phyloP scores from a whole-genome alignment of 2,797 vertebrate species.

The Microctenopoma lineatum region DNA sequence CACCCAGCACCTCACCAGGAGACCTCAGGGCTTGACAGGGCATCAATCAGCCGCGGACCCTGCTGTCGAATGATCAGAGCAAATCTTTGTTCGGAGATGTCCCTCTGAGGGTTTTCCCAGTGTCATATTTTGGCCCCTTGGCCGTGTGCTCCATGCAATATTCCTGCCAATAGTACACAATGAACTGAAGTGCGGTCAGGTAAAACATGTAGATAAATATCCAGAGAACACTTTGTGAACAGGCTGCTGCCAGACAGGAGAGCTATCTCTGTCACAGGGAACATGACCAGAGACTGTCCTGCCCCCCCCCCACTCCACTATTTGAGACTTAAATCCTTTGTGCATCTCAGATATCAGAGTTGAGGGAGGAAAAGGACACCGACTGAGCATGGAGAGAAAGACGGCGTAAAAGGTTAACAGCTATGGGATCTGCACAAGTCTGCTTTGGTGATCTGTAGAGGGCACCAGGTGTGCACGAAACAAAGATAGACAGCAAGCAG shows the following conservation, averaged over 20 bases:
- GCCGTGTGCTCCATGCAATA: conserved; percentile 52
- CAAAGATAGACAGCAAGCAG: conserved; percentile 30
- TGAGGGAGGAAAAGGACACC: conserved; percentile 27
- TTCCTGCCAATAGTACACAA: conserved; percentile 30
- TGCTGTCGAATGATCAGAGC: conserved; percentile 34
- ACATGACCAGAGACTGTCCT: conserved; percentile 16
- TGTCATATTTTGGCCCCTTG: conserved; percentile 53
- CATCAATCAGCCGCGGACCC: conserved; percentile 44
- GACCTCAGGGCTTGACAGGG: conserved; percentile 39
- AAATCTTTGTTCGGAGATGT: conserved; percentile 26
- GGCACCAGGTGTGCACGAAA: conserved; percentile 41
- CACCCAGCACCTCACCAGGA: conserved; percentile 34
- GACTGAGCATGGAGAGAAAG: conserved; percentile 37
- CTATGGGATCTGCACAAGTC: conserved; percentile 22
- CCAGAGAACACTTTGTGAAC: conserved; percentile 33
- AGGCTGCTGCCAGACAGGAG: conserved; percentile 40
- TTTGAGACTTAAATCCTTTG: neutral
- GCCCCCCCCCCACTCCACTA: neutral
- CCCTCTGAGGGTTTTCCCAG: conserved; percentile 25
- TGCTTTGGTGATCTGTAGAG: conserved; percentile 53
- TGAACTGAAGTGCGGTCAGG: conserved; percentile 37
- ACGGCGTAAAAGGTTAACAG: conserved; percentile 48
- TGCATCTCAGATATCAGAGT: conserved; percentile 30
- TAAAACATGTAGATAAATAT: conserved; percentile 27
- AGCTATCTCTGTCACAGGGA: conserved; percentile 44